Percentiles rank a stretch among this genome's conserved stretches.
Evolutionary conservation across 1,140 invertebrate species (phyloP).

Genomic region (Zaprionus tsacasi): DNA sequence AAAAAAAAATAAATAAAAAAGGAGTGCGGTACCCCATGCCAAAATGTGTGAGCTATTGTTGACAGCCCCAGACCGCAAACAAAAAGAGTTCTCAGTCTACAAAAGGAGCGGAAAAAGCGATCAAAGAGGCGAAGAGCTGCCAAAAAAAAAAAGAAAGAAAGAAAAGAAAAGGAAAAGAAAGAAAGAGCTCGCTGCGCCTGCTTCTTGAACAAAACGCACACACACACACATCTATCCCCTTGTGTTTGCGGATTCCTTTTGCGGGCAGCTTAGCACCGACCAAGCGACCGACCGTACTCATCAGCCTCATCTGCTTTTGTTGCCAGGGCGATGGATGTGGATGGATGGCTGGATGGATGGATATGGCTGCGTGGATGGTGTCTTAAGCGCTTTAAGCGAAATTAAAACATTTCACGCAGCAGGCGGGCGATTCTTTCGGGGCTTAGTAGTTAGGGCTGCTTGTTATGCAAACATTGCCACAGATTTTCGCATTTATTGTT

Average conservation of each 20-base stretch:
- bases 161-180: conserved; percentile 14
- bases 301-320: conserved; percentile 52
- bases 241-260: conserved; percentile 40
- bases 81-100: conserved; percentile 63
- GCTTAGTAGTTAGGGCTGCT: conserved; percentile 18
- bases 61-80: conserved; percentile 50
- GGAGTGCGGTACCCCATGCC: conserved; percentile 24
- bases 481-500: conserved; percentile 46
- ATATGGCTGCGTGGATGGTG: conserved; percentile 25
- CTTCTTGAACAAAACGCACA: conserved; percentile 39
- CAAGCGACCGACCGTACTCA: conserved; percentile 28
- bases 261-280: conserved; percentile 64
- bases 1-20: conserved; percentile 45
- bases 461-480: conserved; percentile 48
- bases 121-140: conserved; percentile 64
- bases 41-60: conserved; percentile 48
- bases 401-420: conserved; percentile 72
- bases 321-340: conserved; percentile 38
- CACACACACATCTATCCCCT: conserved; percentile 8
- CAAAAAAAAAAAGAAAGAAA: conserved; percentile 53
- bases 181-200: conserved; percentile 25
- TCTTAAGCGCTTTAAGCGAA: conserved; percentile 76
- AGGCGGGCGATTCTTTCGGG: conserved; percentile 27
- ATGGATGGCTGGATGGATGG: conserved; percentile 5
- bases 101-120: conserved; percentile 81